These are phyloP conservation scores for Leptocoma aspasia DNA, from an alignment of 2,113 vertebrate genomes.

Conservation along the genomic window DNA sequence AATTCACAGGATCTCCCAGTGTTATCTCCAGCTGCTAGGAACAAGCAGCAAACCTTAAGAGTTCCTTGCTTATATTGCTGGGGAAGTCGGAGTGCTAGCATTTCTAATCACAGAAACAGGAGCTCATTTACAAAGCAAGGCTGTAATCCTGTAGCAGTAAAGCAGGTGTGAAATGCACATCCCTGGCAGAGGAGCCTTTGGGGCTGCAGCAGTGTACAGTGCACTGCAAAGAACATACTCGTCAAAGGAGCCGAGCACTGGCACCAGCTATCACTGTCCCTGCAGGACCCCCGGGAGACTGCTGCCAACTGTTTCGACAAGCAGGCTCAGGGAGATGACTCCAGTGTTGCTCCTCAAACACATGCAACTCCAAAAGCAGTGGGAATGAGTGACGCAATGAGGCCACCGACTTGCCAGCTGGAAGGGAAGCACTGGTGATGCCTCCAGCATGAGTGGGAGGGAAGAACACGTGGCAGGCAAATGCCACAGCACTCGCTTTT, in stretches of 20 bases:
- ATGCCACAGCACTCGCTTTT: neutral
- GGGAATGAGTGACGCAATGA: neutral
- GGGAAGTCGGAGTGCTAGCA: neutral
- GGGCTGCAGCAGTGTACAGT: neutral
- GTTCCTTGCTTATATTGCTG: neutral
- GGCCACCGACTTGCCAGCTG: neutral
- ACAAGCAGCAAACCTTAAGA: neutral
- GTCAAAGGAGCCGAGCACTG: rapidly evolving
- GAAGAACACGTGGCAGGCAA: neutral
- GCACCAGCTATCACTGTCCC: neutral
- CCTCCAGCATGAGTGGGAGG: neutral
- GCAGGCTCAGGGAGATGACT: neutral
- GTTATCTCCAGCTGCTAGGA: neutral
- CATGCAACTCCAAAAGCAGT: neutral
- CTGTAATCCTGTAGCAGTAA: neutral
- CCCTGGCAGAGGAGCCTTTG: neutral
- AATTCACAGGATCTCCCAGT: neutral
- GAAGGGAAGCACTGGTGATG: neutral
- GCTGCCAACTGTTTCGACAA: neutral
- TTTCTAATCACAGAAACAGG: neutral
- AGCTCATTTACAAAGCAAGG: neutral
- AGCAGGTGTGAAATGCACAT: neutral
- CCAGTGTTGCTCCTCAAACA: neutral
- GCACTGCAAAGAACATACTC: neutral
- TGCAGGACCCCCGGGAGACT: neutral